Evolutionary conservation across 2,888 invertebrate genomes (phyloP).

Genomic region (Erebia palarica): DNA sequence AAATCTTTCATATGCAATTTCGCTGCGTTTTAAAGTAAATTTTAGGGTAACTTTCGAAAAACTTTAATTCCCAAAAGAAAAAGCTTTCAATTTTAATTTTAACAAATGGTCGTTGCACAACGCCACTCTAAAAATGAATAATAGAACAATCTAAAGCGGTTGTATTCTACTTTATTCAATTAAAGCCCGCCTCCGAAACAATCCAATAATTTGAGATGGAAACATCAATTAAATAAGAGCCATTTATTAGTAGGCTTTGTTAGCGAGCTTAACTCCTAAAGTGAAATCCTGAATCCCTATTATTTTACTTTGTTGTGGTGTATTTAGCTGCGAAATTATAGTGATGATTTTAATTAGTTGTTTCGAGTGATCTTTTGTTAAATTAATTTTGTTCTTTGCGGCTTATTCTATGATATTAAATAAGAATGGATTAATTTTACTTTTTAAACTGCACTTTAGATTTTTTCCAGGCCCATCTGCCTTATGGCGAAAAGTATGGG

Average conservation of each 20-base stretch:
- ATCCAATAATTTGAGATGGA: conserved; percentile 24
- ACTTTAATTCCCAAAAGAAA: neutral
- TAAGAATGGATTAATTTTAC: no score
- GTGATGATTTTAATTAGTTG: neutral
- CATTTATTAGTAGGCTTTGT: conserved; percentile 8
- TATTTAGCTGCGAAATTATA: neutral
- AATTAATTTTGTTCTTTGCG: neutral
- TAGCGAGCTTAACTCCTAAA: neutral
- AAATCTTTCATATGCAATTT: neutral
- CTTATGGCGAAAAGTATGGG: no score
- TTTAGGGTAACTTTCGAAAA: neutral
- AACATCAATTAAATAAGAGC: conserved; percentile 23
- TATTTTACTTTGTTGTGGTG: conserved; percentile 1
- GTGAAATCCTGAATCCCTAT: neutral
- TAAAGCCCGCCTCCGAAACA: conserved; percentile 19
- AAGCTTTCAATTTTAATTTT: conserved; percentile 8
- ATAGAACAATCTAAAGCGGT: conserved; percentile 16
- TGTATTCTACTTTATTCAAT: conserved; percentile 15
- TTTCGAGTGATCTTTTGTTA: neutral
- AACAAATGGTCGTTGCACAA: neutral
- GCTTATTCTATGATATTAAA: no score
- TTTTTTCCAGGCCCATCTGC: no score
- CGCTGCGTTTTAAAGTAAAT: neutral
- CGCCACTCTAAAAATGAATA: conserved; percentile 8
- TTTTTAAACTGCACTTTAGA: no score